These are phyloP conservation scores for Vireo altiloquus DNA, from an alignment of 2,113 vertebrate species.

Conservation along the genomic window DNA sequence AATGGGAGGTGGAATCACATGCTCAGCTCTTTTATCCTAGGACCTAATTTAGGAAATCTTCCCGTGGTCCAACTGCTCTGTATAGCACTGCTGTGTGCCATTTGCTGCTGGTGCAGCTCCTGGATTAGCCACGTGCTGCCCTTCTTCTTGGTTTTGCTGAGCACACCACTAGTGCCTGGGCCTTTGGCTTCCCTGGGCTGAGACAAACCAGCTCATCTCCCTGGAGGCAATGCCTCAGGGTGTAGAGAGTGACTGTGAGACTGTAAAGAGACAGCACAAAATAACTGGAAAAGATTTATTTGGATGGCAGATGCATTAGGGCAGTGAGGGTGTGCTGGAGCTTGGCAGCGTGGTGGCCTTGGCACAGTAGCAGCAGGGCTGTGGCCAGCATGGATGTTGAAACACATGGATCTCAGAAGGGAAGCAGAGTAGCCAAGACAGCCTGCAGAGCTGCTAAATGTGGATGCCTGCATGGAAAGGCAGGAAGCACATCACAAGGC, in stretches of 20 bases:
- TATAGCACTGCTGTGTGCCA: neutral
- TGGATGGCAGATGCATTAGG: neutral
- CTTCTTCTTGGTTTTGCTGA: neutral
- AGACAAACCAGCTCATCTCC: neutral
- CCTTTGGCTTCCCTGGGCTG: neutral
- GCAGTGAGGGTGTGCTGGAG: neutral
- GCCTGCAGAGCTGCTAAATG: neutral
- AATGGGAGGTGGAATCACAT: conserved; percentile 82
- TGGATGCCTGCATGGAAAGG: neutral
- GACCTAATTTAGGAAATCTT: neutral
- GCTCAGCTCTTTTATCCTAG: conserved; percentile 17
- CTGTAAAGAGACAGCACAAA: neutral
- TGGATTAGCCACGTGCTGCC: neutral
- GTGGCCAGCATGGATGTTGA: neutral
- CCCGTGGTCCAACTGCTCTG: neutral
- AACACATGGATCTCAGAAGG: neutral
- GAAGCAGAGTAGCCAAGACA: neutral
- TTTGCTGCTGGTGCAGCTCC: neutral
- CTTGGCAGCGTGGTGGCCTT: neutral
- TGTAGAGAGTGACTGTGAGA: neutral
- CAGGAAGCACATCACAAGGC: neutral
- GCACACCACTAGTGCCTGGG: fast-evolving
- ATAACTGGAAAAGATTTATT: neutral
- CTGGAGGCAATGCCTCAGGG: neutral
- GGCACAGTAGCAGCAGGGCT: neutral